These are phyloP conservation scores for Drosophila fulvimacula DNA, from an alignment of 2,888 invertebrate genomes.

Conservation along the genomic window DNA sequence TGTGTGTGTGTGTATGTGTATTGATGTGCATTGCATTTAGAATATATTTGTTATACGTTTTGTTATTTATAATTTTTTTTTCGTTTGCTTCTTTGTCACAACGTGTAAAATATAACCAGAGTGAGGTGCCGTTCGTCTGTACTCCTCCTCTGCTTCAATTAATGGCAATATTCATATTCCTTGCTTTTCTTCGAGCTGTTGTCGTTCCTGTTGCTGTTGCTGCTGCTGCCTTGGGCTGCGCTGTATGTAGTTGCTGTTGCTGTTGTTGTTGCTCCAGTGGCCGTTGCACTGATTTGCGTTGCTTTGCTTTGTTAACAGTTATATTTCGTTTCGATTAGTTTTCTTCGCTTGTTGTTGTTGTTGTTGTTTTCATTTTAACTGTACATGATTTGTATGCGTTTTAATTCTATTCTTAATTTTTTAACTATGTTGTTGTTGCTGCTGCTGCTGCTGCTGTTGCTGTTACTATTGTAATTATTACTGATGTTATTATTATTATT, in stretches of 20 bases:
- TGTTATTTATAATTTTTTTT: slow-evolving; percentile 3
- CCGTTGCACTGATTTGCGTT: slow-evolving; percentile 12
- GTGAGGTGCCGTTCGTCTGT: slow-evolving; percentile 1
- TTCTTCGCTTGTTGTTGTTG: background rate
- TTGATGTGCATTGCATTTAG: slow-evolving; percentile 59
- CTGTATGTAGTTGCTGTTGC: slow-evolving; percentile 2
- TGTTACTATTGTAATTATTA: slow-evolving; percentile 28
- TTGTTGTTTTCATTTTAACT: slow-evolving; percentile 64
- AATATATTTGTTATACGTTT: slow-evolving; percentile 39
- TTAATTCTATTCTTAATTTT: slow-evolving; percentile 82
- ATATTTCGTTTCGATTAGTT: slow-evolving; percentile 16
- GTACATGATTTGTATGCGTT: slow-evolving; percentile 83
- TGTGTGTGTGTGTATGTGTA: slow-evolving; percentile 12
- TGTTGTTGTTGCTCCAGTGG: slow-evolving; percentile 6
- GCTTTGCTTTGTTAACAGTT: slow-evolving; percentile 23
- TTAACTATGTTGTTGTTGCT: slow-evolving; percentile 74
- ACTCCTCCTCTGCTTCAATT: slow-evolving; percentile 8
- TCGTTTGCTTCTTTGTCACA: slow-evolving; percentile 23
- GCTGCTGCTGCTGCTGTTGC: slow-evolving; percentile 54
- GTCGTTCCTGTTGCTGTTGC: slow-evolving; percentile 18
- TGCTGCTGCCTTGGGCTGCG: slow-evolving; percentile 2
- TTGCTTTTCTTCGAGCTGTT: slow-evolving; percentile 19
- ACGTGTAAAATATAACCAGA: background rate
- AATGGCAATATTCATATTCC: slow-evolving; percentile 38
- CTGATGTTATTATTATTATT: slow-evolving; percentile 27